A percentile compares a stretch with the other conserved stretches of the same genome.
phyloP scores from a whole-genome alignment of 2,888 invertebrate genomes.

The Drosophila prostipennis region DNA sequence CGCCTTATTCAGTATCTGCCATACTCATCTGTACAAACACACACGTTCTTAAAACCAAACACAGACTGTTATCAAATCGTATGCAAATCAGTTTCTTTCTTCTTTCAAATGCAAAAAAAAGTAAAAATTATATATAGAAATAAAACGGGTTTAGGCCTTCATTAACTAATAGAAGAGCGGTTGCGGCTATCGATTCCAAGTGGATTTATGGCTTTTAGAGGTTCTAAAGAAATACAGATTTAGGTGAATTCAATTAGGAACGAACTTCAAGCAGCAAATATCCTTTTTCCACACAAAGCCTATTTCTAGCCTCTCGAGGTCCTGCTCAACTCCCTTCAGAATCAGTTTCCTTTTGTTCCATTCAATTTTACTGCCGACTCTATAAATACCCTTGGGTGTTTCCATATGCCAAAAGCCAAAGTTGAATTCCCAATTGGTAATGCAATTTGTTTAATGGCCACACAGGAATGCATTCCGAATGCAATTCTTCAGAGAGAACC shows the following conservation, averaged over 20 bases:
- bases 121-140: constrained; percentile 30
- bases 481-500: constrained; percentile 39
- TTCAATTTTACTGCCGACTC: constrained; percentile 2
- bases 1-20: constrained; percentile 31
- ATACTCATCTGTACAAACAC: constrained; percentile 8
- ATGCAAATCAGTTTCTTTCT: constrained; percentile 67
- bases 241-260: background rate
- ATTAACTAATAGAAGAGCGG: constrained; percentile 34
- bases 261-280: background rate
- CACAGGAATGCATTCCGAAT: constrained; percentile 56
- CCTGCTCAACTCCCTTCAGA: constrained; percentile 1
- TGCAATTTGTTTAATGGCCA: constrained; percentile 63
- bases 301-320: background rate
- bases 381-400: constrained; percentile 54
- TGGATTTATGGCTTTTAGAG: constrained; percentile 13
- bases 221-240: background rate
- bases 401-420: constrained; percentile 45
- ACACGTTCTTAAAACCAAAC: constrained; percentile 25
- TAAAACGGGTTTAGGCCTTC: constrained; percentile 60
- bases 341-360: background rate
- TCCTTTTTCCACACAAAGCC: background rate
- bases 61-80: constrained; percentile 68
- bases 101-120: constrained; percentile 56
- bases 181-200: constrained; percentile 9
- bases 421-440: constrained; percentile 45